Evolutionary conservation across 1,140 invertebrate genomes (phyloP), one percentile per base, ranked within the genome.

Genomic region (Caenorhabditis brenneri): DNA sequence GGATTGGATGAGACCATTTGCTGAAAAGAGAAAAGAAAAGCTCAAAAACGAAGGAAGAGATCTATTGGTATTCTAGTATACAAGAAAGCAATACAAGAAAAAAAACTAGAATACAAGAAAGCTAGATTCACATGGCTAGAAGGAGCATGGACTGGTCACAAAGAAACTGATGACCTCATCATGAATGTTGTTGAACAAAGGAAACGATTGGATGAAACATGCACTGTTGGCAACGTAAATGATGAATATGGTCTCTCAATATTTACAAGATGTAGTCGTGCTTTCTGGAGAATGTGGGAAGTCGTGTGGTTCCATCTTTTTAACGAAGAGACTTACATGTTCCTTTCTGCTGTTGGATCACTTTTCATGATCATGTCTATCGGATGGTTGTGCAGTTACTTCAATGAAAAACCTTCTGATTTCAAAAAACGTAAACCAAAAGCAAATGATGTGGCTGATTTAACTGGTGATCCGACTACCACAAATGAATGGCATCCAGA

Each of bases 401-500:
- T 87, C 39, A 82, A 69, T 29, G 36, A 79, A 74, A 82, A 88
- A 49, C 49, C 16, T 15, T 49, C 39, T 31, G 79, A 74, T 24
- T 36, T 48, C 39, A 53, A 58, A 81, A 65, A 51, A 27, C 48
- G 46, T 84, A 42, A 82, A 60, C 60, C 53, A 27, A 42, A 84
- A 31, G 31, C 65, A 16, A 48, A 58, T 60, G 60, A 46, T 74
- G 39, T 55, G 10, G 39, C 24, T 22, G 55, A 49, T 80, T 60
- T 29, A 24, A 29, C 80, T n/a, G 83, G 33, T 48, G 42, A 69
- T 48, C 39, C 78, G 22, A 46, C 36, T 31, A 53, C 48, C 53
- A n/a, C 48, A 39, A 79, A 27, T 42, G 89, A 87, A 39, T 89
- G 88, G 88, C 90, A 89, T 83, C 88, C 90, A 27, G 89, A 90